Evolutionary conservation across 2,797 vertebrate species (phyloP), one percentile per base, ranked within the genome.

Genomic region (Catamblyrhynchus diadema): DNA sequence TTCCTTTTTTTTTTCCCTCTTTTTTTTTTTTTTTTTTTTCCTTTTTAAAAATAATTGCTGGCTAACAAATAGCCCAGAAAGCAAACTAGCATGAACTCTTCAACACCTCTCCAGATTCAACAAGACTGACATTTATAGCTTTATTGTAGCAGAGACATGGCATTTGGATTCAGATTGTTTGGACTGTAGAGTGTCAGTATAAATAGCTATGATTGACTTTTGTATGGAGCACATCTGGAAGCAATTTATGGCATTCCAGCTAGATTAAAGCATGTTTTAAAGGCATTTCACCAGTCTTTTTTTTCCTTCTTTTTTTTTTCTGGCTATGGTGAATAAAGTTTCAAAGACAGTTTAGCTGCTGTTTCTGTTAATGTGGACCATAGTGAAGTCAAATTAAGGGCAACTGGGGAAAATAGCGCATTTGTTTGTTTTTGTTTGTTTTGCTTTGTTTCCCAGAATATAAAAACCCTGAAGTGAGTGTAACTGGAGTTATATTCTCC

Each of bases 241-340:
- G 97, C 97, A 98, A 98, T 99, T 98, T 98, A 97, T 97, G 95
- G 96, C 98, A 98, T 98, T 99, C 98, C 98, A 97, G 94, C 94
- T 96, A 97, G 98, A 98, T 98, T 98, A 98, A 98, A 98, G 98
- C 95, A 96, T 98, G 96, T 98, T 98, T 98, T 98, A 97, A 98
- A 98, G 98, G 97, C 97, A 97, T 98, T 98, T 98, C 97, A 98
- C 97, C 94, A 97, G 97, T 91, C 95, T 96, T 97, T 98, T 98
- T 96, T 96, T 95, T 33, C 24, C 18, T 88, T 96, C 96, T 23
- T 47, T 71, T 89, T 71, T 89, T 94, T 94, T 92, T 96, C 97
- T 98, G 97, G 96, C 97, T 97, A 97, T 88, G 97, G 97, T 97
- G 98, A 98, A 97, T 98, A 98, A 98, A 97, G 97, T 98, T 98